Conservation (phyloP, 2,113 vertebrate genomes). For the Neodontobutis hainanensis region DNA sequence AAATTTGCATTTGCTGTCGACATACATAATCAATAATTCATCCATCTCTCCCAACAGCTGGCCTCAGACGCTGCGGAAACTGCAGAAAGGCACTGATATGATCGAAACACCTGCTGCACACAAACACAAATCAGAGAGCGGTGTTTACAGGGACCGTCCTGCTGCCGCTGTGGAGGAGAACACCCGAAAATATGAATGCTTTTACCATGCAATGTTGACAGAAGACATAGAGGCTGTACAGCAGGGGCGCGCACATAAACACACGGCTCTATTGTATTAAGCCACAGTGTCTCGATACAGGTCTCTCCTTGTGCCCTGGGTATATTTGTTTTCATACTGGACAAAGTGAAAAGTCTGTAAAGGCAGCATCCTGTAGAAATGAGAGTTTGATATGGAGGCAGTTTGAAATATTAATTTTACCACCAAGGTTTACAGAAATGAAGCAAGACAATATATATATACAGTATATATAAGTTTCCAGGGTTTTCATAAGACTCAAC, state of each 20-base stretch:
- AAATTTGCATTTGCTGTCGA: constrained; percentile 41
- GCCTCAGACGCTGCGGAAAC: constrained; percentile 12
- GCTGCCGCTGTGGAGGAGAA: constrained; percentile 15
- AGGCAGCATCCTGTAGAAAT: too few relatives aligned
- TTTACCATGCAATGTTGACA: constrained; percentile 35
- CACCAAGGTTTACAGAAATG: too few relatives aligned
- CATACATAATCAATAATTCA: constrained; percentile 42
- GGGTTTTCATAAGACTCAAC: too few relatives aligned
- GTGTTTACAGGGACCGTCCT: constrained; percentile 41
- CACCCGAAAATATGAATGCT: constrained; percentile 13
- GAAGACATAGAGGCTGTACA: constrained; percentile 4
- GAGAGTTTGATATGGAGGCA: too few relatives aligned
- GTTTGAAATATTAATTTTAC: too few relatives aligned
- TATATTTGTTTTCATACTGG: too few relatives aligned
- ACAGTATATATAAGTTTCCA: too few relatives aligned
- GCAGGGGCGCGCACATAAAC: neutral
- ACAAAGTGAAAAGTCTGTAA: too few relatives aligned
- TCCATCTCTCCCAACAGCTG: constrained; percentile 37
- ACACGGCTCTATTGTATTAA: too few relatives aligned
- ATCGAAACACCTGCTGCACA: constrained; percentile 63
- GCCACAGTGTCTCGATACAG: too few relatives aligned
- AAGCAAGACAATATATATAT: too few relatives aligned
- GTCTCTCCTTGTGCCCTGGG: too few relatives aligned
- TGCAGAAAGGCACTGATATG: constrained; percentile 26
- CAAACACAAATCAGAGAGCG: constrained; percentile 38